Evolutionary conservation across 1,140 invertebrate genomes (phyloP), one percentile per base, ranked within the genome.

Genomic region (Nebria ingens): DNA sequence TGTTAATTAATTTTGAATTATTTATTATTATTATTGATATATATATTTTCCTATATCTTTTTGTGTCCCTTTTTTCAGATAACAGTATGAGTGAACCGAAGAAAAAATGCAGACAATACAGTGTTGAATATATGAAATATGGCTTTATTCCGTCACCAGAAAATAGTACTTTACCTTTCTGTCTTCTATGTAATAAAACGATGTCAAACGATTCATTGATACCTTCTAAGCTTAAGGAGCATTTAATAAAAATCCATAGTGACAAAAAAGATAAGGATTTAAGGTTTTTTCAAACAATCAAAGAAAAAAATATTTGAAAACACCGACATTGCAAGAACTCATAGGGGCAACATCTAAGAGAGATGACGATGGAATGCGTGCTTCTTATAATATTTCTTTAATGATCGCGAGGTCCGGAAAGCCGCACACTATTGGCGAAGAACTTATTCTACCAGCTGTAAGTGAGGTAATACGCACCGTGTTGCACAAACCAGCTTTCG

Each of bases 261-360:
- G 63, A 69, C 62, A 68, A 65, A 61, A 68, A 60, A 64, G 58
- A 61, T 57, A 65, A 66, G 59, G 57, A 64, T 65, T 61, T 67
- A 42, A 52, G 45, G 51, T 67, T 61, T 59, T 67, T 68, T 64
- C 59, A 67, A 66, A 57, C 55, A 58, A 56, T 65, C 4, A 64
- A 62, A 61, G 59, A 64, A 55, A 58, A 64, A 59, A n/a, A n/a
- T 21, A 57, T 57, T 17, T 53, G 21, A 59, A 55, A 56, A 55
- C 45, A 55, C 56, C 59, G n/a, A 59, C 56, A 20, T 2, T 58
- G 52, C 15, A 54, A 34, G 40, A 56, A 53, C 58, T 51, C 15
- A 55, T 59, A 56, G 25, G n/a, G n/a, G n/a, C n/a, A n/a, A n/a
- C n/a, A n/a, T n/a, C n/a, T n/a, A n/a, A n/a, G n/a, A n/a, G n/a